These are phyloP conservation scores for Cryptocheilus praepositus DNA, from an alignment of 2,888 invertebrate species.

Conservation along the genomic window DNA sequence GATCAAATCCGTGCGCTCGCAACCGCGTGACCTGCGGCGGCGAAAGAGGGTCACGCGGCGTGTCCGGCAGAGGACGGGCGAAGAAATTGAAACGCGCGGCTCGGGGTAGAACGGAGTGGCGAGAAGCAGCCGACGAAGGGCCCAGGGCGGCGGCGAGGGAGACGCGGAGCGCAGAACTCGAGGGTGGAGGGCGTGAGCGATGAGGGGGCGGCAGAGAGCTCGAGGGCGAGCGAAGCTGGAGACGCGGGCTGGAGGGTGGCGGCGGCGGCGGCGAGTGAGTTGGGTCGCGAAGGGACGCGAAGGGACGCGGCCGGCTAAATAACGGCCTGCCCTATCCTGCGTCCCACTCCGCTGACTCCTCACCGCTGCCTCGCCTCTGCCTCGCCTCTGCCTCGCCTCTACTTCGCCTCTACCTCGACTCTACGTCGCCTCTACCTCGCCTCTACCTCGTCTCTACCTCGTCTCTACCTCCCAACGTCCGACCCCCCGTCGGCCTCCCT, in stretches of 20 bases:
- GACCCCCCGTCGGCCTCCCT: constrained; percentile 39
- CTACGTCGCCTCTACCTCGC: no score
- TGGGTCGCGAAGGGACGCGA: constrained; percentile 68
- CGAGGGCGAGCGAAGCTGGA: constrained; percentile 42
- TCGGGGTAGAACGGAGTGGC: no score
- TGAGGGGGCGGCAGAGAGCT: constrained; percentile 61
- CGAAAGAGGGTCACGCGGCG: constrained; percentile 24
- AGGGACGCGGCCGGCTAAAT: constrained; percentile 64
- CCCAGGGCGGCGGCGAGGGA: constrained; percentile 43
- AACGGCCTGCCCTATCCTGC: constrained; percentile 65
- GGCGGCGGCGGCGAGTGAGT: constrained; percentile 40
- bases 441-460: constrained; percentile 26
- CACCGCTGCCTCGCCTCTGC: constrained; percentile 44
- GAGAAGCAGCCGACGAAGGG: constrained; percentile 37
- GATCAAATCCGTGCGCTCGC: no score
- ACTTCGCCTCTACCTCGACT: no score
- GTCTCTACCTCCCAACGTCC: constrained; percentile 37
- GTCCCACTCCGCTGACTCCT: constrained; percentile 31
- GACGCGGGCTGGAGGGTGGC: constrained; percentile 27
- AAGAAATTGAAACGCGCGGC: background rate
- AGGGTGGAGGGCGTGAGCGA: constrained; percentile 37
- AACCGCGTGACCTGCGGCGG: no score
- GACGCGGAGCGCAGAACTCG: constrained; percentile 20
- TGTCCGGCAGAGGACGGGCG: background rate
- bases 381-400: constrained; percentile 37